Evolutionary conservation across 2,797 vertebrate species (phyloP).

Genomic region (Menidia menidia): DNA sequence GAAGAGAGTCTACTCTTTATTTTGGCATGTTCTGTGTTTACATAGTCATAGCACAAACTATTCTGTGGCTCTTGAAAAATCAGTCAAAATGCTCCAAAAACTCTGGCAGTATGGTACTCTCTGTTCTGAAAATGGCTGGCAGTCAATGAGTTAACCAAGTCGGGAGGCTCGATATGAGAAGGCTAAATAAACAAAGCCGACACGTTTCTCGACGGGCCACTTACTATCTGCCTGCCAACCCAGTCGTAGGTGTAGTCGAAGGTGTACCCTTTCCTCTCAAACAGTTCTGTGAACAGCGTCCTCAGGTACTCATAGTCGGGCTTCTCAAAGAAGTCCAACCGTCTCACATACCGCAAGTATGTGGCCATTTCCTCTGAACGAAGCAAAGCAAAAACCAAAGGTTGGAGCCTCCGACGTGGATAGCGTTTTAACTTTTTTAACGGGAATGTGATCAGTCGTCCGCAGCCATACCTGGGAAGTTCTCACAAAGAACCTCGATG

Average conservation of each 20-base stretch:
- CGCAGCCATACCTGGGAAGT: slow-evolving; percentile 90
- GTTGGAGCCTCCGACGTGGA: neutral
- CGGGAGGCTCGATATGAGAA: neutral
- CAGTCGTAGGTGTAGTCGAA: slow-evolving; percentile 98
- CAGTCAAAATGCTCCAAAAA: too few relatives aligned
- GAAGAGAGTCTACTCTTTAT: too few relatives aligned
- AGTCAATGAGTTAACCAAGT: too few relatives aligned
- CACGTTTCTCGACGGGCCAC: slow-evolving; percentile 59
- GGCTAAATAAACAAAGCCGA: neutral
- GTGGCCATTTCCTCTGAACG: slow-evolving; percentile 97
- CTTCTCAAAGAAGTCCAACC: slow-evolving; percentile 98
- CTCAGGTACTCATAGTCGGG: slow-evolving; percentile 97
- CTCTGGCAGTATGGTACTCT: too few relatives aligned
- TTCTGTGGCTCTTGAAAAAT: too few relatives aligned
- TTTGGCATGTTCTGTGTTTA: too few relatives aligned
- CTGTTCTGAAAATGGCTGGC: too few relatives aligned
- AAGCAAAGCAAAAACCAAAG: neutral
- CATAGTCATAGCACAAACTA: too few relatives aligned
- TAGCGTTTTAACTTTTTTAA: neutral
- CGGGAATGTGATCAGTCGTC: neutral
- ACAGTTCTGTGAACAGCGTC: slow-evolving; percentile 96
- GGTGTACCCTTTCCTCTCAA: slow-evolving; percentile 96
- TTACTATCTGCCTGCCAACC: slow-evolving; percentile 98
- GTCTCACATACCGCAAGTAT: slow-evolving; percentile 95
- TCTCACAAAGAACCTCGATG: slow-evolving; percentile 98